Percentiles rank a stretch among this genome's conserved stretches.
Evolutionary conservation across 2,113 vertebrate species (phyloP).

Genomic region (Boleophthalmus pectinirostris): DNA sequence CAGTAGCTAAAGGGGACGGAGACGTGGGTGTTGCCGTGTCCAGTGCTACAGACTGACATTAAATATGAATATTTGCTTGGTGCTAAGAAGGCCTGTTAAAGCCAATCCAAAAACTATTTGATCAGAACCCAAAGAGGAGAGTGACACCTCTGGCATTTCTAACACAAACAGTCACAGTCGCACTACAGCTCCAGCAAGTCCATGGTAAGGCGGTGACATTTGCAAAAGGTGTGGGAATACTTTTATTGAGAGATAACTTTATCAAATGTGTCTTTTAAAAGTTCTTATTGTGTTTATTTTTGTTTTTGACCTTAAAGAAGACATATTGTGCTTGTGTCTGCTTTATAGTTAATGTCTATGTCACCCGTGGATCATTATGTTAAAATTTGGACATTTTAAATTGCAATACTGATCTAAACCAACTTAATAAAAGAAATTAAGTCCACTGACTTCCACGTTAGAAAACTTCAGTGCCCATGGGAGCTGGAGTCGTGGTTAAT

Average conservation of each 20-base stretch:
- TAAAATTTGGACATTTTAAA: no score
- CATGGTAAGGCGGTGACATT: neutral
- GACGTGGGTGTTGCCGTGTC: neutral
- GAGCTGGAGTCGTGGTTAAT: no score
- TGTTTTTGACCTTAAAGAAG: no score
- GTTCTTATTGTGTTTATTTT: no score
- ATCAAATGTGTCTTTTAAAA: neutral
- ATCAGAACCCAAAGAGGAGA: conserved; percentile 1
- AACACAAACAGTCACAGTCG: neutral
- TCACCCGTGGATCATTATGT: no score
- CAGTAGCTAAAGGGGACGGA: neutral
- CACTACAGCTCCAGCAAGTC: neutral
- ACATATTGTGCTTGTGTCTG: no score
- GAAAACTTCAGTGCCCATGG: no score
- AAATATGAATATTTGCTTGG: neutral
- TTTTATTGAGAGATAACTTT: neutral
- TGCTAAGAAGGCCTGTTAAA: neutral
- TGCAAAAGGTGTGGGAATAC: neutral
- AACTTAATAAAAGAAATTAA: no score
- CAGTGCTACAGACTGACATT: neutral
- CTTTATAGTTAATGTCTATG: no score
- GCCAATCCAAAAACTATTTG: neutral
- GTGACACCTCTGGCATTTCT: conserved; percentile 2
- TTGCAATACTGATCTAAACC: no score
- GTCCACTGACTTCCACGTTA: no score